Percentiles rank a stretch among this genome's conserved stretches.
Conservation (phyloP, 1,140 invertebrate species). For the Gyrodactylus salaris region DNA sequence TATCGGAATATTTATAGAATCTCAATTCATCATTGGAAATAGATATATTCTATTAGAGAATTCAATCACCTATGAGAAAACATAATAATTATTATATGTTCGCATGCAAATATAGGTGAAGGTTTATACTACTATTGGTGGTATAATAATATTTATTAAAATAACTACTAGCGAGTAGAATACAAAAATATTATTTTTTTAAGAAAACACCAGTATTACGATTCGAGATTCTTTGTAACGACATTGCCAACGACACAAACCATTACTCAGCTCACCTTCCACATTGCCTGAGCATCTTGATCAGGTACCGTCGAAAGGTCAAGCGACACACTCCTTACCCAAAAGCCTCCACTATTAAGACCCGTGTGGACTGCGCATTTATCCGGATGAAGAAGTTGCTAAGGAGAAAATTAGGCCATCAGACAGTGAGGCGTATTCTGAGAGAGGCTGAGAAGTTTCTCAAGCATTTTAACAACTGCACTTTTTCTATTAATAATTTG, state of each 20-base stretch:
- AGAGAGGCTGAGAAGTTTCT: too few relatives aligned
- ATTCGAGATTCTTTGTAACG: neutral
- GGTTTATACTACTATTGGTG: neutral
- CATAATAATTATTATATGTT: neutral
- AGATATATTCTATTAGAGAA: neutral
- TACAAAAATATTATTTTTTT: neutral
- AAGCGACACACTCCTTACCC: too few relatives aligned
- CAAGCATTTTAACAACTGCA: too few relatives aligned
- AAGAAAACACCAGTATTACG: neutral
- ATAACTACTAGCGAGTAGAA: neutral
- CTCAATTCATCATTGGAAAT: neutral
- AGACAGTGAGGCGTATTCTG: too few relatives aligned
- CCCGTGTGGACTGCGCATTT: too few relatives aligned
- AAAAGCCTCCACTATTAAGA: too few relatives aligned
- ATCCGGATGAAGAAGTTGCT: too few relatives aligned
- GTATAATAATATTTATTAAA: neutral
- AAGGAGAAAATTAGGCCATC: too few relatives aligned
- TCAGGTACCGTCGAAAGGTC: neutral
- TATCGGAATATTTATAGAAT: too few relatives aligned
- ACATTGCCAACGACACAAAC: neutral
- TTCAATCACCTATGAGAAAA: neutral
- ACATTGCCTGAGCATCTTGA: neutral
- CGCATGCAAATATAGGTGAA: neutral
- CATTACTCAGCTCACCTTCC: neutral
- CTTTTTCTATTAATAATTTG: too few relatives aligned